Base-by-base conservation (phyloP, 2,888 invertebrate genomes). In the Caenorhabditis zanzibari region DNA sequence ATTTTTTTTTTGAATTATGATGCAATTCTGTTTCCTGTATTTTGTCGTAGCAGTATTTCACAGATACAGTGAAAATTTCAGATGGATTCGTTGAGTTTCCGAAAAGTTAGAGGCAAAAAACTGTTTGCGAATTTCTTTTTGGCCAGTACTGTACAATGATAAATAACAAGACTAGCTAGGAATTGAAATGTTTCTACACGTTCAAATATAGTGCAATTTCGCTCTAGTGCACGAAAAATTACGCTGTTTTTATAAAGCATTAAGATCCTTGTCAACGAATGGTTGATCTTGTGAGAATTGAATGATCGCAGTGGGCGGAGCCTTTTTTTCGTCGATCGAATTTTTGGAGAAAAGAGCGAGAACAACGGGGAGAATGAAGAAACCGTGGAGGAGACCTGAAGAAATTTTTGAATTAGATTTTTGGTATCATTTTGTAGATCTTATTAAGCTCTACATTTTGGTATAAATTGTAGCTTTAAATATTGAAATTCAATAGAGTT, bases 361-460 rank as follows among this genome's bases (percentile, higher is more conserved):
- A 41, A 89, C 73, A 19, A 88, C 86, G 26, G 89, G 89, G 0
- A 89, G 84, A 19, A 89, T 86, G 81, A 89, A 87, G 24, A 89
- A 82, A 66, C 89, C 89, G 73, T 89, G 89, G 52, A 88, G 79
- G 41, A 89, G 85, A 80, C 89, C 89, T 83, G 66, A 24, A 75
- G 80, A 35, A 14, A 32, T 66, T 28, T 52, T 52, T 52, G n/a
- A 7, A n/a, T 49, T 19, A 32, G 5, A n/a, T 16, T 9, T 44
- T n/a, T 26, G 26, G 26, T 9, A 16, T 49, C 32, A 6, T 32
- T 32, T 32, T 32, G 32, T 6, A 32, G 7, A 32, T 6, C 7
- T 32, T n/a, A n/a, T n/a, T n/a, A n/a, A n/a, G n/a, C n/a, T n/a
- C n/a, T n/a, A n/a, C n/a, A n/a, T n/a, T n/a, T n/a, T n/a, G n/a